phyloP scores from a whole-genome alignment of 92 coral and sea anemone species.

The Umimayanthus chanpuru region DNA sequence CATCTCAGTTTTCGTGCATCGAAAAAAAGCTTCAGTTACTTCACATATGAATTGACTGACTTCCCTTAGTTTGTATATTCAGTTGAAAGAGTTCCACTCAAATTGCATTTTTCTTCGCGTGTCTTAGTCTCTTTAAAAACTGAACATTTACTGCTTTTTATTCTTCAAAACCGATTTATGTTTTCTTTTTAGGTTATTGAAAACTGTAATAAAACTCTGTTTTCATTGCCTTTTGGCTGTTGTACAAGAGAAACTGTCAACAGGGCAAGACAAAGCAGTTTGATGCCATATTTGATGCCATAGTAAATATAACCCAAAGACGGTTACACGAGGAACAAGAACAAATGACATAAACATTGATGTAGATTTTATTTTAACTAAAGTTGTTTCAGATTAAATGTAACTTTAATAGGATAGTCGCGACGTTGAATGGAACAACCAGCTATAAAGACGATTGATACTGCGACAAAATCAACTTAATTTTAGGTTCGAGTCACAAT shows the following conservation, averaged over 20 bases:
- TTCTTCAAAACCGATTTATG: background rate
- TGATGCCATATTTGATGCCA: no score
- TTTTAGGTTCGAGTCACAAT: background rate
- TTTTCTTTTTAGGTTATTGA: no score
- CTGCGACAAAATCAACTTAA: slow-evolving; percentile 7
- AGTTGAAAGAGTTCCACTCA: background rate
- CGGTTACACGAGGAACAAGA: background rate
- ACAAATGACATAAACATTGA: no score
- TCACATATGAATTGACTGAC: background rate
- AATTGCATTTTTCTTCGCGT: background rate
- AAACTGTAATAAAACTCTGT: background rate
- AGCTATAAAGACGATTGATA: background rate
- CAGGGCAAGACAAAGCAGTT: no score
- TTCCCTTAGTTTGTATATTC: background rate
- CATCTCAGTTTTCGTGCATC: background rate
- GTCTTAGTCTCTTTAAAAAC: background rate
- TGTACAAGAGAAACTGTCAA: background rate
- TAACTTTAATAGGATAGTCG: background rate
- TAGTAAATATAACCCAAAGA: no score
- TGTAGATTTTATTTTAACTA: background rate
- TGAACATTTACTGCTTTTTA: background rate
- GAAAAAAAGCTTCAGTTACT: background rate
- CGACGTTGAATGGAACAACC: background rate
- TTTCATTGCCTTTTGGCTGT: background rate
- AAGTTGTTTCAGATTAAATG: slow-evolving; percentile 1